These are phyloP conservation scores for Octonoba sinensis DNA, from an alignment of 2,888 invertebrate species.

Conservation along the genomic window DNA sequence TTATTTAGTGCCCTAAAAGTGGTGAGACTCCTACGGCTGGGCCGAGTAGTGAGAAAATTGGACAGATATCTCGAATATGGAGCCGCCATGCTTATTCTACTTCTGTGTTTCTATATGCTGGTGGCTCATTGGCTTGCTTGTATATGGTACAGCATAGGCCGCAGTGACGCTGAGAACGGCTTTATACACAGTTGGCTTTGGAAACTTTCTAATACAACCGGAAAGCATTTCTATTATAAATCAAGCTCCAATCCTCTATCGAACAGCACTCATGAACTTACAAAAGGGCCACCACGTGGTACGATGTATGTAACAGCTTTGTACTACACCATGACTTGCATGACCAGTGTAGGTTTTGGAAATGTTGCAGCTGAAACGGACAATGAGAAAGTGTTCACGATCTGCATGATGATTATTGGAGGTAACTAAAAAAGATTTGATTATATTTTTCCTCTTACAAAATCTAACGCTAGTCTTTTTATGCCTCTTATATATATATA, in stretches of 20 bases:
- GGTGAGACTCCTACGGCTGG: slow-evolving; percentile 93
- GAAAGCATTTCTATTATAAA: slow-evolving; percentile 71
- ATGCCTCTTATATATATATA: neutral
- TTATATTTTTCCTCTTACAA: no score
- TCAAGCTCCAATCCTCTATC: slow-evolving; percentile 21
- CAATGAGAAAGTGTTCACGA: slow-evolving; percentile 98
- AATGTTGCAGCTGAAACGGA: slow-evolving; percentile 99
- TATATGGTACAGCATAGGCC: slow-evolving; percentile 97
- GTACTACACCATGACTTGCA: slow-evolving; percentile 99
- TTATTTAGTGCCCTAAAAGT: slow-evolving; percentile 99
- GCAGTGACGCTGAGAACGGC: slow-evolving; percentile 93
- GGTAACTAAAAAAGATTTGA: slow-evolving; percentile 76
- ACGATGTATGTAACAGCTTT: slow-evolving; percentile 98
- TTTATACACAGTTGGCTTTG: slow-evolving; percentile 87
- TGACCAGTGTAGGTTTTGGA: slow-evolving; percentile 99
- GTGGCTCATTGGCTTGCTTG: slow-evolving; percentile 99
- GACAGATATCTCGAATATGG: slow-evolving; percentile 99
- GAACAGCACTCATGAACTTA: slow-evolving; percentile 76
- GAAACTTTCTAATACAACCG: slow-evolving; percentile 96
- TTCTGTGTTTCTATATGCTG: slow-evolving; percentile 99
- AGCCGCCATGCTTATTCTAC: slow-evolving; percentile 97
- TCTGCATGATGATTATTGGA: slow-evolving; percentile 99
- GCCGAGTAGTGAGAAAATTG: slow-evolving; percentile 97
- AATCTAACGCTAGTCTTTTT: neutral
- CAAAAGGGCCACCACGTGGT: slow-evolving; percentile 90